Conservation (phyloP, 2,797 vertebrate genomes). For the Channallabes apus region DNA sequence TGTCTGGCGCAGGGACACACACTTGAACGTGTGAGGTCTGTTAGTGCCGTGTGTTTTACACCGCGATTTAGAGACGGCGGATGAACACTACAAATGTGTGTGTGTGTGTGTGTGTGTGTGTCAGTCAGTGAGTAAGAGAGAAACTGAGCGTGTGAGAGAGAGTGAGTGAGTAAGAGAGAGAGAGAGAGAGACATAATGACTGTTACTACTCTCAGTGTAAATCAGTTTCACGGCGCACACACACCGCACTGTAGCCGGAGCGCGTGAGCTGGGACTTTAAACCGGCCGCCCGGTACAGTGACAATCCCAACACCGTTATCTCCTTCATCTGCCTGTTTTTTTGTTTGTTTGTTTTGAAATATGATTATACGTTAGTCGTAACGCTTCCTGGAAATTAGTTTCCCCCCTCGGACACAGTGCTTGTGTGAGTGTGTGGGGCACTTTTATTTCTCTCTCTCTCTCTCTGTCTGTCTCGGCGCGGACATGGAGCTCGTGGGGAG, state of each 20-base stretch:
- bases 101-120: neutral
- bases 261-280: constrained; percentile 73
- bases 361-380: constrained; percentile 70
- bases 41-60: constrained; percentile 47
- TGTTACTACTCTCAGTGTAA: constrained; percentile 59
- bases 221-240: constrained; percentile 60
- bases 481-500: constrained; percentile 94
- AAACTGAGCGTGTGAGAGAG: constrained; percentile 11
- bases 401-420: constrained; percentile 20
- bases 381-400: constrained; percentile 62
- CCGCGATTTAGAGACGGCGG: constrained; percentile 52
- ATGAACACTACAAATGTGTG: constrained; percentile 57
- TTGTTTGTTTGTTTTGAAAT: constrained; percentile 61
- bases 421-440: constrained; percentile 22
- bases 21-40: constrained; percentile 47
- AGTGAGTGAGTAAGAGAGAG: constrained; percentile 23
- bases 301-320: constrained; percentile 14
- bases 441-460: constrained; percentile 16
- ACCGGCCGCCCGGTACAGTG: constrained; percentile 63
- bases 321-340: neutral
- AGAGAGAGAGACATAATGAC: constrained; percentile 50
- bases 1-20: constrained; percentile 61
- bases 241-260: constrained; percentile 64
- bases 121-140: constrained; percentile 24
- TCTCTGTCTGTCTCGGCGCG: constrained; percentile 10